phyloP scores from a whole-genome alignment of 53 echinoderm and acorn worm species.

The Holothuria leucospilota region DNA sequence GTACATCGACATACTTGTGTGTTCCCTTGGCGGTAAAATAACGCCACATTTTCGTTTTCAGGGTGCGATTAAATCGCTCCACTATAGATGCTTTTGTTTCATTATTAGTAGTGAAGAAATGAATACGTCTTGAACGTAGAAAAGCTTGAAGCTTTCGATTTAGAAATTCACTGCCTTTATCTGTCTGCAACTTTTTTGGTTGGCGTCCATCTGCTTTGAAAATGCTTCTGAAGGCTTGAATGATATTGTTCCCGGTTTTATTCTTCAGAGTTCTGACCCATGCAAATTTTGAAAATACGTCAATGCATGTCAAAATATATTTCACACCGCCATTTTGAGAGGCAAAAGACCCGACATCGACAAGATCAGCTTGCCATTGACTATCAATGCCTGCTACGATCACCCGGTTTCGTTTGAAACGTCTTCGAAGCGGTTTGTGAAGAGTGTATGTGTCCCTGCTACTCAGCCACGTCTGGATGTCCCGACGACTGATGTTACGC shows the following conservation, averaged over 20 bases:
- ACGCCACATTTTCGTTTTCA: conserved; percentile 50
- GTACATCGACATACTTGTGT: conserved; percentile 46
- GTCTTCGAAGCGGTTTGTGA: conserved; percentile 40
- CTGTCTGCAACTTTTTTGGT: conserved; percentile 59
- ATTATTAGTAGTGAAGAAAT: conserved; percentile 67
- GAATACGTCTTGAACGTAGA: conserved; percentile 34
- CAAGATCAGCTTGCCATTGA: conserved; percentile 43
- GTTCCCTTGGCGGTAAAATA: conserved; percentile 61
- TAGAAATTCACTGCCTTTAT: conserved; percentile 74
- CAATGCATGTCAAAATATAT: too few relatives aligned
- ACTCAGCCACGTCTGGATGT: too few relatives aligned
- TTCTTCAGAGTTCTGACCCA: conserved; percentile 56
- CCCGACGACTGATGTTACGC: too few relatives aligned
- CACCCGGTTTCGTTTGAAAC: conserved; percentile 40
- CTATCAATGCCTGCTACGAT: conserved; percentile 37
- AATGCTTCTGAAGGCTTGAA: conserved; percentile 52
- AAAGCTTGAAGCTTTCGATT: conserved; percentile 46
- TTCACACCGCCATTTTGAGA: too few relatives aligned
- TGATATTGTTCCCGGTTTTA: conserved; percentile 59
- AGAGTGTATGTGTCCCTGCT: conserved; percentile 18
- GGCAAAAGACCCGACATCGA: background rate
- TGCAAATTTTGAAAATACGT: too few relatives aligned
- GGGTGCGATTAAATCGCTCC: conserved; percentile 65
- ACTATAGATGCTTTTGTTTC: conserved; percentile 56
- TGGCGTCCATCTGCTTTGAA: conserved; percentile 37